Conservation (phyloP, 30 jellyfish, hydroid and myxozoan species). For the Aurelia sp. region DNA sequence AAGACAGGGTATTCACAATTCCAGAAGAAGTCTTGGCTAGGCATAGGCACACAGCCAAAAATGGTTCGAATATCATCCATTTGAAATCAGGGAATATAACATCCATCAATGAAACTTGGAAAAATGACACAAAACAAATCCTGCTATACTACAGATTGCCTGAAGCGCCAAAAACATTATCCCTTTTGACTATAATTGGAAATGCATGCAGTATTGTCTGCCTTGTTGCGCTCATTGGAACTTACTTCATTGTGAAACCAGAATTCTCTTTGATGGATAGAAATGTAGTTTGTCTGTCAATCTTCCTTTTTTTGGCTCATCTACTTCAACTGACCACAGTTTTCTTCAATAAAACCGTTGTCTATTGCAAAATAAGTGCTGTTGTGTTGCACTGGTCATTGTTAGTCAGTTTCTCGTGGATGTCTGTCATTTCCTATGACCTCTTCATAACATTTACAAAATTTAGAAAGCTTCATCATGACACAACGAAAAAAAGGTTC, state of each 20-base stretch:
- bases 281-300: slow-evolving; percentile 14
- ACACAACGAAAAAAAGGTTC: slow-evolving; percentile 9
- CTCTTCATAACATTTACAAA: slow-evolving; percentile 45
- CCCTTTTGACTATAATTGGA: slow-evolving; percentile 10
- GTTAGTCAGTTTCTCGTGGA: slow-evolving; percentile 47
- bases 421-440: slow-evolving; percentile 43
- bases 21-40: too few species aligned
- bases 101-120: too few species aligned
- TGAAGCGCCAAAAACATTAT: neutral
- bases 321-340: slow-evolving; percentile 19
- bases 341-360: neutral
- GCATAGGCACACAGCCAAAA: too few species aligned
- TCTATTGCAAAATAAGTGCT: slow-evolving; percentile 33
- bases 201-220: slow-evolving; percentile 38
- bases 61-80: too few species aligned
- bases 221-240: neutral
- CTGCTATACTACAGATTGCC: neutral
- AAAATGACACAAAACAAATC: neutral
- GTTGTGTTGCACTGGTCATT: slow-evolving; percentile 63
- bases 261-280: slow-evolving; percentile 28
- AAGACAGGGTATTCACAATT: too few species aligned
- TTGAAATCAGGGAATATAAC: too few species aligned
- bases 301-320: slow-evolving; percentile 19
- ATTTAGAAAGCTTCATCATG: slow-evolving; percentile 1
- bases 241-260: slow-evolving; percentile 1